Conservation (phyloP, 2,113 vertebrate genomes). For the Nerophis lumbriciformis region DNA sequence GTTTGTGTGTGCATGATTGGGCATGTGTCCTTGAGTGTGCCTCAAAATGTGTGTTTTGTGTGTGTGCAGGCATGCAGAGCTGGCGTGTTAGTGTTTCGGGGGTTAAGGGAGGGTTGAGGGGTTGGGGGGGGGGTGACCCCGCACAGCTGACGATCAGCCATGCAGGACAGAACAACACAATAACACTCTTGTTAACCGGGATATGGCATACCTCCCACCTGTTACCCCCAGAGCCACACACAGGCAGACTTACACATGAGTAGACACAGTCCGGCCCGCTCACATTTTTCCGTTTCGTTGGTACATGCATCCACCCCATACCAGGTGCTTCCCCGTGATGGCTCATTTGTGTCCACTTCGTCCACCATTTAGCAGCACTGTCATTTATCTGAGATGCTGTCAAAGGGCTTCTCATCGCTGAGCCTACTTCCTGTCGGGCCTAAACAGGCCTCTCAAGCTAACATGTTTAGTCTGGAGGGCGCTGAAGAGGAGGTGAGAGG, state of each 20-base stretch:
- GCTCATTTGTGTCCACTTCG: slow-evolving; percentile 59
- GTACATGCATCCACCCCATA: slow-evolving; percentile 20
- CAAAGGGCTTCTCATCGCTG: slow-evolving; percentile 46
- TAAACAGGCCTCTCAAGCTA: slow-evolving; percentile 40
- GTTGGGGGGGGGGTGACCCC: slow-evolving; percentile 55
- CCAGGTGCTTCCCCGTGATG: slow-evolving; percentile 34
- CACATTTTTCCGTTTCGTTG: slow-evolving; percentile 7
- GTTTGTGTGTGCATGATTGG: slow-evolving; percentile 50
- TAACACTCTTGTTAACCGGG: slow-evolving; percentile 68
- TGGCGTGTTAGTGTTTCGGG: slow-evolving; percentile 53
- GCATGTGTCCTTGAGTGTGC: slow-evolving; percentile 49
- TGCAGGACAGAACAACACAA: slow-evolving; percentile 69
- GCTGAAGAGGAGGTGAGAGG: slow-evolving; percentile 29
- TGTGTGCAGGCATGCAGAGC: slow-evolving; percentile 62
- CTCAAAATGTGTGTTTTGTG: slow-evolving; percentile 50
- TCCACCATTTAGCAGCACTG: slow-evolving; percentile 56
- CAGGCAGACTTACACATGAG: slow-evolving; percentile 51
- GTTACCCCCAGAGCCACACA: slow-evolving; percentile 61
- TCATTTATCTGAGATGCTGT: slow-evolving; percentile 60
- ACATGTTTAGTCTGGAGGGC: slow-evolving; percentile 54
- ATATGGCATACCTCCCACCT: slow-evolving; percentile 66
- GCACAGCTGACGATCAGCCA: slow-evolving; percentile 68
- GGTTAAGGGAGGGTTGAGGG: slow-evolving; percentile 57
- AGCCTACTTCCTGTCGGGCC: slow-evolving; percentile 50
- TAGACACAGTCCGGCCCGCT: slow-evolving; percentile 13